Evolutionary conservation across 2,888 invertebrate genomes (phyloP).

Genomic region (Encarsia formosa): DNA sequence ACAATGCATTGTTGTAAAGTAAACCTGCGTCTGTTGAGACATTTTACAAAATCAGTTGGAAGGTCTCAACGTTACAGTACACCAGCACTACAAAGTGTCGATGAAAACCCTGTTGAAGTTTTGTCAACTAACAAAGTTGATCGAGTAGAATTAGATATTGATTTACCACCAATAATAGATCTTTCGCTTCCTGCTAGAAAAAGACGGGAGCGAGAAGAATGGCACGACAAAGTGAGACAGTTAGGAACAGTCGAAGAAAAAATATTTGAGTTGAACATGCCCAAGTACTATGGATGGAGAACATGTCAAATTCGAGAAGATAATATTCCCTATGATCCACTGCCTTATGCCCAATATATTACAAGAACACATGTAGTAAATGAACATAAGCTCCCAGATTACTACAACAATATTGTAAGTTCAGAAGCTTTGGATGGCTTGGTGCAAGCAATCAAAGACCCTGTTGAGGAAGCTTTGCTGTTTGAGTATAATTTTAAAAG

Average conservation of each 20-base stretch:
- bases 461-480: conserved; percentile 63
- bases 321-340: conserved; percentile 62
- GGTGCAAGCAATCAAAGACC: conserved; percentile 55
- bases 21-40: conserved; percentile 7
- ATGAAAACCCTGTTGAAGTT: too few relatives aligned
- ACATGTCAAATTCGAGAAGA: conserved; percentile 61
- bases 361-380: conserved; percentile 73
- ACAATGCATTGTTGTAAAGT: conserved; percentile 20
- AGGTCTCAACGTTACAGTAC: background rate
- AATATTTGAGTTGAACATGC: conserved; percentile 77
- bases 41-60: background rate
- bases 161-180: conserved; percentile 66
- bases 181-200: conserved; percentile 54
- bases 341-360: conserved; percentile 68
- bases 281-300: conserved; percentile 74
- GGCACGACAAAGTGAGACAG: conserved; percentile 60
- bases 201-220: conserved; percentile 51
- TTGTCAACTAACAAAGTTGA: too few relatives aligned
- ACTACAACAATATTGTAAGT: conserved; percentile 53
- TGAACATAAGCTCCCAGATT: conserved; percentile 58
- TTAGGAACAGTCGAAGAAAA: conserved; percentile 79
- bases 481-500: conserved; percentile 59
- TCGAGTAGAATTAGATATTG: conserved; percentile 1
- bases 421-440: conserved; percentile 51
- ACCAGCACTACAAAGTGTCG: too few relatives aligned